Base-by-base conservation (phyloP, 2,113 vertebrate genomes). In the Anseranas semipalmata region DNA sequence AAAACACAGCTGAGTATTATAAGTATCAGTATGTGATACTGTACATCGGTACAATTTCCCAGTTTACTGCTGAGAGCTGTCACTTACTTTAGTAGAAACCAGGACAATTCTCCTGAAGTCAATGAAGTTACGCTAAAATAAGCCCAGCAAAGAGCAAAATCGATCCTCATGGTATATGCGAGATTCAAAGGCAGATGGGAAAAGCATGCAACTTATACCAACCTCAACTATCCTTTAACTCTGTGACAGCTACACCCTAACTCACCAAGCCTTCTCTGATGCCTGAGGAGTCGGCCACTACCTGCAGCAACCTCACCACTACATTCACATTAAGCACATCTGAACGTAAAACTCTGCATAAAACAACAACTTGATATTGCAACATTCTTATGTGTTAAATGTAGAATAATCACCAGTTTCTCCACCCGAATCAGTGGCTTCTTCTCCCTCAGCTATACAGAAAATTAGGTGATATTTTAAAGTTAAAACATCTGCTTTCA, bases 381-480 rank as follows among this genome's bases (percentile, higher is more conserved):
- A 79, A 82, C 53, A 73, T 5, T 75, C 77, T 58, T 85, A 33
- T 28, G 43, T 78, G 89, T 85, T 87, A 67, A 74, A 67, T 33
- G 71, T 59, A 84, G 46, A 88, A 66, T 17, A 21, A 66, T 18
- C 22, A 37, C 28, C 71, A 71, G n/a, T 75, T 87, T 56, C 7
- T 74, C 32, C 25, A n/a, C 59, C 73, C 28, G 73, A 74, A 45
- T 67, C 27, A 91, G 27, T 37, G 30, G 41, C 5, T 12, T 9
- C 25, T 67, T 53, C 78, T 90, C 48, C 33, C 39, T 70, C 58
- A 58, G 9, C 37, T 76, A 62, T 15, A 60, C 7, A 76, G 55
- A 66, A 39, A 25, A 45, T 41, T 32, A 33, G 3, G 52, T 0
- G 0, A 17, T 25, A 90, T 11, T 70, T 65, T 73, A 3, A 71